A percentile compares a stretch with the other conserved stretches of the same genome.
Conservation (phyloP, 2,113 vertebrate species). For the Poeciliopsis turrubarensis region DNA sequence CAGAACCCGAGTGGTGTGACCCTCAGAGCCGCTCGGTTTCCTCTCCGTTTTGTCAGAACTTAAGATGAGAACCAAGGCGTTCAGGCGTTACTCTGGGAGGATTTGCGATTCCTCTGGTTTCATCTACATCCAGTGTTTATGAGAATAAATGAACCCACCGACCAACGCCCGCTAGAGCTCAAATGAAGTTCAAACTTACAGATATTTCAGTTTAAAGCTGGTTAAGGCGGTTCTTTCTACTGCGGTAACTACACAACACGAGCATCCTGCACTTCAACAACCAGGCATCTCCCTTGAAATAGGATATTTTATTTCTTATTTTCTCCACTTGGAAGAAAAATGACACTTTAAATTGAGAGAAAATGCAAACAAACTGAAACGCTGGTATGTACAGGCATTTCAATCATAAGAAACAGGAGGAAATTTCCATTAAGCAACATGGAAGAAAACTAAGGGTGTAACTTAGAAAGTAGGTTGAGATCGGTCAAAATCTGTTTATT, state of each 20-base stretch:
- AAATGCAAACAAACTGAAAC: conserved; percentile 58
- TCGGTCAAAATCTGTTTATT: not conserved
- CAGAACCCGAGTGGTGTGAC: conserved; percentile 32
- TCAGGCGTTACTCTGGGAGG: conserved; percentile 54
- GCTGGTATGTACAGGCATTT: conserved; percentile 29
- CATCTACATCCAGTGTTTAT: conserved; percentile 47
- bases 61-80: conserved; percentile 60
- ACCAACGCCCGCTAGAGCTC: not conserved
- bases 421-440: conserved; percentile 35
- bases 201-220: conserved; percentile 30
- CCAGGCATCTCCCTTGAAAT: not conserved
- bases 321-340: conserved; percentile 22
- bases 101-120: conserved; percentile 53
- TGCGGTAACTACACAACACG: conserved; percentile 14
- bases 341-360: conserved; percentile 30
- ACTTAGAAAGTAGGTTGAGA: conserved; percentile 40
- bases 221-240: conserved; percentile 37
- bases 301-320: conserved; percentile 16
- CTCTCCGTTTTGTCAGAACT: conserved; percentile 57
- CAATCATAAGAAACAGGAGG: conserved; percentile 45
- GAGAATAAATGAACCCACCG: conserved; percentile 25
- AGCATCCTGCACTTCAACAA: conserved; percentile 12
- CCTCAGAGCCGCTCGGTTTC: conserved; percentile 30
- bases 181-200: not conserved
- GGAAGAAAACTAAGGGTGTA: conserved; percentile 32